Evolutionary conservation across 2,797 vertebrate species (phyloP).

Genomic region (Furcifer pardalis): DNA sequence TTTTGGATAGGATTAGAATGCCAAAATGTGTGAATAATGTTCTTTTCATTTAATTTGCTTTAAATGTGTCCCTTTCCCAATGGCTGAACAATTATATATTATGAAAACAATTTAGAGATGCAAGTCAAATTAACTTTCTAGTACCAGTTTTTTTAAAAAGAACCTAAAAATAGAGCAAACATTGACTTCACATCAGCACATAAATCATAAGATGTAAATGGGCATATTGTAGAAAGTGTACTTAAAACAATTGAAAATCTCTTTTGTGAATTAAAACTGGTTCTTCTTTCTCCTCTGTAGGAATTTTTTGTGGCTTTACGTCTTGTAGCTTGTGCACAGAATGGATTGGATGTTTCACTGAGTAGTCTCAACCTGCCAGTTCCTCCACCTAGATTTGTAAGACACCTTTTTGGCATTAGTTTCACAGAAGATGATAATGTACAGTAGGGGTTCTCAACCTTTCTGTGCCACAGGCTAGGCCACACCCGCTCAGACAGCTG

Average conservation of each 20-base stretch:
- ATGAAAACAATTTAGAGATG: background rate
- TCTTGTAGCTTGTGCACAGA: conserved; percentile 97
- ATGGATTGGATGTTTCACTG: conserved; percentile 94
- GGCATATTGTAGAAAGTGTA: background rate
- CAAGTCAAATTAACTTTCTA: background rate
- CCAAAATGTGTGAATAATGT: background rate
- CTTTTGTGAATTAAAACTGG: background rate
- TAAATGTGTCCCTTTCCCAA: background rate
- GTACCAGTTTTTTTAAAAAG: background rate
- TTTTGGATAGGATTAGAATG: background rate
- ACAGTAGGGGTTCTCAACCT: too few species aligned
- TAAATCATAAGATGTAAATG: background rate
- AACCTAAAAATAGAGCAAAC: background rate
- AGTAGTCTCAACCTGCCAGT: conserved; percentile 89
- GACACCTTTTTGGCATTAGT: conserved; percentile 62
- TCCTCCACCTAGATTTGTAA: conserved; percentile 97
- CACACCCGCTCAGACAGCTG: too few species aligned
- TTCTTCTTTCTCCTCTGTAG: conserved; percentile 70
- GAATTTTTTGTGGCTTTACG: conserved; percentile 96
- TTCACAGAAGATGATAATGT: background rate
- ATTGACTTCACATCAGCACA: background rate
- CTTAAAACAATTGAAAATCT: background rate
- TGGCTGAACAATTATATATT: background rate
- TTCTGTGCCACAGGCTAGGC: too few species aligned
- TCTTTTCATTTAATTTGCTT: background rate